Base-by-base conservation (phyloP, 1,140 invertebrate genomes). In the Bombyx mandarina region DNA sequence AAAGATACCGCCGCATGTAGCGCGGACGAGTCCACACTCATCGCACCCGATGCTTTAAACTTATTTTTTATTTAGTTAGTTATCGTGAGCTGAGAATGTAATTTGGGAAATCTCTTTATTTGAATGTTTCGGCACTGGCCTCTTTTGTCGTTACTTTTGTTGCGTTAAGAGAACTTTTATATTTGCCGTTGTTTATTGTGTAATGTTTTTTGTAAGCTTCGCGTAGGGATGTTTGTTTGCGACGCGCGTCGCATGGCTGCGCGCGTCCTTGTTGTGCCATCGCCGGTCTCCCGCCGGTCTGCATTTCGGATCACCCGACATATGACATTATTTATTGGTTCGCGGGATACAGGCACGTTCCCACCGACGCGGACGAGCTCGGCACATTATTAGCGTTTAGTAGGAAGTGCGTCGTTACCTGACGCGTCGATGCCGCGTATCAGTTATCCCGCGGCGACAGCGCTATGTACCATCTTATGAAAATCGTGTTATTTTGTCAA, bases 331-430 rank as follows among this genome's bases (percentile, higher is more conserved):
- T 79, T 80, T 80, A 79, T 82, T 82, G 66, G 67, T 65, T 66
- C 61, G 73, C 70, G 72, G 71, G 73, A 73, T 73, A 66, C 75
- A 77, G 70, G 73, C 71, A 73, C 64, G 64, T 70, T 73, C 79
- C 80, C 80, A 79, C 80, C 80, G 80, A 79, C 71, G 79, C 79
- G 75, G 72, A 75, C 53, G 43, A 80, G 78, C 74, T 76, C 65
- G 69, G 75, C 72, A 61, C 72, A 71, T 65, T 78, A 66, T 74
- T 84, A 84, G 72, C 42, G 74, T 74, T 76, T 78, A 77, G 65
- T 79, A 75, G 75, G 74, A 78, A 75, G 66, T 81, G 77, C 79
- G 75, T 86, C 79, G 80, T 83, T 82, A 83, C 78, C 82, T 83
- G 79, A 83, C 76, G 42, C 63, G 67, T 70, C 66, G 60, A 54